Percentiles rank a stretch among this genome's conserved stretches.
phyloP scores from a whole-genome alignment of 2,797 vertebrate species.

The Leptoclinus maculatus region DNA sequence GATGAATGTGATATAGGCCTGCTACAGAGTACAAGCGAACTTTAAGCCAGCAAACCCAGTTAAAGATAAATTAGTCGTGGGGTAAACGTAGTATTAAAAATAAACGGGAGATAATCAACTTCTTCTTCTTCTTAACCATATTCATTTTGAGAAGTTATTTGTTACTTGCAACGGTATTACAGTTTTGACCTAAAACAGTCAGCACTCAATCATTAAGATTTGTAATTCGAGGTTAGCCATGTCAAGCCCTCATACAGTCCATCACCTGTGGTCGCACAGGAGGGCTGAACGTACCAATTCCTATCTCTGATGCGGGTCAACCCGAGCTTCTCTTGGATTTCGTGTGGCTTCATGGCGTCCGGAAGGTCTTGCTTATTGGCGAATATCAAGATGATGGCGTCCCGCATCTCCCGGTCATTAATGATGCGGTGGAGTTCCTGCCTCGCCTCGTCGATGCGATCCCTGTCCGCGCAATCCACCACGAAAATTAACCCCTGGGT shows the following conservation, averaged over 20 bases:
- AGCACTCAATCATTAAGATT: slow-evolving; percentile 95
- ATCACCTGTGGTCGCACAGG: slow-evolving; percentile 97
- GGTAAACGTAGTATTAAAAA: slow-evolving; percentile 85
- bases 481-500: slow-evolving; percentile 99
- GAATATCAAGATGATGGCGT: slow-evolving; percentile 99
- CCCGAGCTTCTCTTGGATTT: slow-evolving; percentile 99
- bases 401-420: slow-evolving; percentile 99
- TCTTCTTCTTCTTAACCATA: slow-evolving; percentile 83
- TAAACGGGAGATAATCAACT: slow-evolving; percentile 86
- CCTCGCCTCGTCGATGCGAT: slow-evolving; percentile 98
- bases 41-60: slow-evolving; percentile 83
- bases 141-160: slow-evolving; percentile 87
- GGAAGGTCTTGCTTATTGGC: slow-evolving; percentile 99
- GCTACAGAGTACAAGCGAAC: slow-evolving; percentile 82
- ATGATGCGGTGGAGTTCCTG: slow-evolving; percentile 99
- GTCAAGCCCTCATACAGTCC: slow-evolving; percentile 99
- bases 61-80: slow-evolving; percentile 85
- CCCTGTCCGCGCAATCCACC: slow-evolving; percentile 99
- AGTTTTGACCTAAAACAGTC: slow-evolving; percentile 89
- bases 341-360: slow-evolving; percentile 99
- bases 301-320: slow-evolving; percentile 99
- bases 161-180: slow-evolving; percentile 84
- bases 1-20: slow-evolving; percentile 75
- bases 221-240: slow-evolving; percentile 99
- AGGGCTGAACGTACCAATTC: slow-evolving; percentile 99